A percentile compares a stretch with the other conserved stretches of the same genome.
Conservation (phyloP, 1,140 invertebrate species). For the Metopolophium dirhodum region DNA sequence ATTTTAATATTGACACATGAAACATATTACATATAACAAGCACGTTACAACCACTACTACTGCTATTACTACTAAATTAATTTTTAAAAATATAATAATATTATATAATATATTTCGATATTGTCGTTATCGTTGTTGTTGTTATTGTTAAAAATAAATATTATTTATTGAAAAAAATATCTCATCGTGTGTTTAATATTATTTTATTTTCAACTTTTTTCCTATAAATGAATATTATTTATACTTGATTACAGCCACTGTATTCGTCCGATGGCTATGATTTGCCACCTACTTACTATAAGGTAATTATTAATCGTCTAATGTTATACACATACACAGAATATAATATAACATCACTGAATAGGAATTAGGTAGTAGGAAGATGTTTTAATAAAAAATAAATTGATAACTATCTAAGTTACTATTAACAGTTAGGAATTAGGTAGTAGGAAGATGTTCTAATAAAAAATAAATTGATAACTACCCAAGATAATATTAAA, state of each 20-base stretch:
- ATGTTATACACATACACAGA: neutral
- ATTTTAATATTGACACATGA: neutral
- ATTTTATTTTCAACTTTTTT: neutral
- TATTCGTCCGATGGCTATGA: slow-evolving; percentile 57
- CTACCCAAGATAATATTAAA: too few species aligned
- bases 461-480: neutral
- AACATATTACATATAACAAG: neutral
- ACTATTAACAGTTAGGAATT: neutral
- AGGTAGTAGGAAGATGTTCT: neutral
- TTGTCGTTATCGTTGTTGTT: slow-evolving; percentile 39
- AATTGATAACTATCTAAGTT: neutral
- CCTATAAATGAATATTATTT: slow-evolving; percentile 44
- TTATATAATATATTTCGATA: slow-evolving; percentile 30
- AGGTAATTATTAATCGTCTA: slow-evolving; percentile 27
- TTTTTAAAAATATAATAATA: slow-evolving; percentile 32
- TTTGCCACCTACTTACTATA: slow-evolving; percentile 39
- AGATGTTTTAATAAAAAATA: neutral
- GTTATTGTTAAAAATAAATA: slow-evolving; percentile 51
- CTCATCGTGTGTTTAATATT: neutral
- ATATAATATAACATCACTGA: neutral
- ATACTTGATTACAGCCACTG: slow-evolving; percentile 60
- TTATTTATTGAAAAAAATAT: slow-evolving; percentile 42
- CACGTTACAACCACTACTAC: neutral
- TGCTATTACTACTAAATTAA: slow-evolving; percentile 12
- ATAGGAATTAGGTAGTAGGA: neutral